Evolutionary conservation across 2,888 invertebrate species (phyloP).

Genomic region (Caenorhabditis imperialis): DNA sequence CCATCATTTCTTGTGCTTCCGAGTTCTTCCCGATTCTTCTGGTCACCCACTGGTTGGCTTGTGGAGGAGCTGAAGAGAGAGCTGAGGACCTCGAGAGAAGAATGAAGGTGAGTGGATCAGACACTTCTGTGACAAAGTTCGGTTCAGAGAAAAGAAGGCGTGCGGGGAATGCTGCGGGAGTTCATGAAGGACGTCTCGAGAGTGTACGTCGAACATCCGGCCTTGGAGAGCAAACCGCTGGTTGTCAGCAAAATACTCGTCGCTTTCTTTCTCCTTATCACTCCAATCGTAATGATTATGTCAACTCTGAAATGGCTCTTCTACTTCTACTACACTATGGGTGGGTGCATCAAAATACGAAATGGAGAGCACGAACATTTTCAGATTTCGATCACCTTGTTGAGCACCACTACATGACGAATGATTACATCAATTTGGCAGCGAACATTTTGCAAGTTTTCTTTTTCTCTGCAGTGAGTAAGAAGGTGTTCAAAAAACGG

Average conservation of each 20-base stretch:
- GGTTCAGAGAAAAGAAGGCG: constrained; percentile 55
- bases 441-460: constrained; percentile 65
- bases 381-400: constrained; percentile 72
- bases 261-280: constrained; percentile 58
- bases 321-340: constrained; percentile 76
- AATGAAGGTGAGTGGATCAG: constrained; percentile 54
- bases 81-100: constrained; percentile 72
- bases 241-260: constrained; percentile 37
- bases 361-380: constrained; percentile 10
- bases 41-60: constrained; percentile 76
- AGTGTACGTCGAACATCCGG: constrained; percentile 64
- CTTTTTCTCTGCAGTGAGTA: constrained; percentile 64
- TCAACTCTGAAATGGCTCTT: constrained; percentile 71
- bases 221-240: constrained; percentile 33
- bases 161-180: constrained; percentile 70
- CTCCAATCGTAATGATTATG: constrained; percentile 60
- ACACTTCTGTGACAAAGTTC: not conserved
- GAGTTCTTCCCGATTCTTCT: constrained; percentile 77
- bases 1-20: constrained; percentile 77
- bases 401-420: constrained; percentile 65
- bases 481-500: not conserved
- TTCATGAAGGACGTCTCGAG: constrained; percentile 76
- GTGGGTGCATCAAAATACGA: constrained; percentile 23
- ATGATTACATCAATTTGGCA: constrained; percentile 66
- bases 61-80: constrained; percentile 76